Evolutionary conservation across 2,888 invertebrate genomes (phyloP).

Genomic region (Cepaea hortensis): DNA sequence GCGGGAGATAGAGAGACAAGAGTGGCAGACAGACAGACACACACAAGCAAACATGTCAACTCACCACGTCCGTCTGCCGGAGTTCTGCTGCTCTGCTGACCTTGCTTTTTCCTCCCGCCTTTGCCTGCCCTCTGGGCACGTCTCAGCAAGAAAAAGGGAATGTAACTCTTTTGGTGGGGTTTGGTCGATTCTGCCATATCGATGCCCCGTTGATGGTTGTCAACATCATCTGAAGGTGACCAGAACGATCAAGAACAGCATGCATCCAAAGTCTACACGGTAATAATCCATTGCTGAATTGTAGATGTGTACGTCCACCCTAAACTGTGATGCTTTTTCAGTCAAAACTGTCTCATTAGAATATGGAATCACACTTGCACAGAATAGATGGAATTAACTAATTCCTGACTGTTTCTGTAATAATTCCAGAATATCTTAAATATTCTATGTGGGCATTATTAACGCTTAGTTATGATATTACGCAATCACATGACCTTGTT

Average conservation of each 20-base stretch:
- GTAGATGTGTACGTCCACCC: not conserved
- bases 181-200: constrained; percentile 38
- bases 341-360: too few species aligned
- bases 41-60: not conserved
- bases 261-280: not conserved
- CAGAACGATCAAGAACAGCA: not conserved
- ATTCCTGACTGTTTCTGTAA: too few species aligned
- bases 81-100: constrained; percentile 32
- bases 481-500: too few species aligned
- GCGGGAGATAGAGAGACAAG: too few species aligned
- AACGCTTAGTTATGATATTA: too few species aligned
- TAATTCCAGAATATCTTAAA: too few species aligned
- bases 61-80: constrained; percentile 36
- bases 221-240: constrained; percentile 12
- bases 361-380: too few species aligned
- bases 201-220: not conserved
- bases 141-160: constrained; percentile 44
- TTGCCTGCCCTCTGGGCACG: constrained; percentile 28
- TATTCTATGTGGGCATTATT: too few species aligned
- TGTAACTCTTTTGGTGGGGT: constrained; percentile 32
- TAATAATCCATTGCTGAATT: constrained; percentile 20
- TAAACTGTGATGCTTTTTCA: not conserved
- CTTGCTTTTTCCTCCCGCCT: constrained; percentile 11
- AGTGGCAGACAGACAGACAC: not conserved
- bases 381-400: too few species aligned